phyloP scores from a whole-genome alignment of 1,140 invertebrate genomes.

The Lutraria rhynchaena region DNA sequence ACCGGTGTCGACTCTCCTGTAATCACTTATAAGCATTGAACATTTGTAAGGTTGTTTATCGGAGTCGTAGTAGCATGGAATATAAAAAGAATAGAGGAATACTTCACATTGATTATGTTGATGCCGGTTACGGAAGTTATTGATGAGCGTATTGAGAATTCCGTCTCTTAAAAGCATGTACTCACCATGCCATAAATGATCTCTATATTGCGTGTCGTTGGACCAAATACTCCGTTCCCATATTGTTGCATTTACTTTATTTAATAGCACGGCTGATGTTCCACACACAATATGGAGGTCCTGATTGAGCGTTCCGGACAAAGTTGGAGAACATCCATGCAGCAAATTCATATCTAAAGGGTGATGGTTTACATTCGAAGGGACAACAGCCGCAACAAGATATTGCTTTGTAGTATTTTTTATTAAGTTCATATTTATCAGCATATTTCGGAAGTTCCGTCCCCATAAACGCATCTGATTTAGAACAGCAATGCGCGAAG shows the following conservation, averaged over 20 bases:
- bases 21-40: background rate
- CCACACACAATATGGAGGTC: background rate
- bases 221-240: background rate
- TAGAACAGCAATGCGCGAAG: background rate
- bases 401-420: background rate
- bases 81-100: conserved; percentile 1
- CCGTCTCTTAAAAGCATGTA: background rate
- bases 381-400: background rate
- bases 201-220: background rate
- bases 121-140: background rate
- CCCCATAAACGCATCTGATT: conserved; percentile 8
- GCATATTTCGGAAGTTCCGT: no score
- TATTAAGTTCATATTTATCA: background rate
- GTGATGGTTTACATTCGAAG: background rate
- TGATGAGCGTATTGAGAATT: background rate
- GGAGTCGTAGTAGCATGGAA: background rate
- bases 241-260: background rate
- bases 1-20: background rate
- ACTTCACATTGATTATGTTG: background rate
- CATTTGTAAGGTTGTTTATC: background rate
- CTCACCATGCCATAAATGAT: conserved; percentile 2
- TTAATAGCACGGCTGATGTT: background rate
- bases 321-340: background rate
- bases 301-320: background rate
- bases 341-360: background rate